Percentiles rank a stretch among this genome's conserved stretches.
These are phyloP conservation scores for Gerosis bhagava DNA, from an alignment of 2,888 invertebrate species.

Conservation along the genomic window DNA sequence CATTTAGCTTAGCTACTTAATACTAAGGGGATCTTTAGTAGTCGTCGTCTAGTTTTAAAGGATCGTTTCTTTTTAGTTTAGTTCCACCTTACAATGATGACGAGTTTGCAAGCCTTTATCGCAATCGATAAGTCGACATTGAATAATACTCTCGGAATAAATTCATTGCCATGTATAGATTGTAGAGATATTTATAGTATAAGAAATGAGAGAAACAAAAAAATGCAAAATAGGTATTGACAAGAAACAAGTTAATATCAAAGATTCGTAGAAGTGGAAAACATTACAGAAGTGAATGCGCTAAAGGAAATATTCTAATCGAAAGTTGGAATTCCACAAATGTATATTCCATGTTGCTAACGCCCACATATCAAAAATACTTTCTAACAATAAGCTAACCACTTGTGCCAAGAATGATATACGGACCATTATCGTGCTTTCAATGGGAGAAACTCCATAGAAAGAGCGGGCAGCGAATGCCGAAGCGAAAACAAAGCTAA, in stretches of 20 bases:
- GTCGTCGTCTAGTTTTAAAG: too few relatives aligned
- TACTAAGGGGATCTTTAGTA: too few relatives aligned
- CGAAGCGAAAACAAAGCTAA: constrained; percentile 52
- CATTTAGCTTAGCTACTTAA: too few relatives aligned
- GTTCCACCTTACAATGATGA: constrained; percentile 11
- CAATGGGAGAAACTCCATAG: constrained; percentile 44
- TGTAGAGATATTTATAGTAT: background rate
- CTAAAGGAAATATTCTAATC: background rate
- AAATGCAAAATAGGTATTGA: background rate
- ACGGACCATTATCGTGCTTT: constrained; percentile 44
- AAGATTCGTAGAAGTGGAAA: background rate
- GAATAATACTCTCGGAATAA: constrained; percentile 13
- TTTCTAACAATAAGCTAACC: constrained; percentile 55
- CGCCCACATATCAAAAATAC: constrained; percentile 46
- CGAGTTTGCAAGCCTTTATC: constrained; percentile 10
- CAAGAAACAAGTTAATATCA: background rate
- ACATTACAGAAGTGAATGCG: background rate
- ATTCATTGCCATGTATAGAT: constrained; percentile 1
- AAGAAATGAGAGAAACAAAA: too few relatives aligned
- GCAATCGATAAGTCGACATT: constrained; percentile 9
- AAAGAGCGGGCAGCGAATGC: constrained; percentile 40
- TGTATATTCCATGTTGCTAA: constrained; percentile 41
- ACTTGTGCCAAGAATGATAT: constrained; percentile 44
- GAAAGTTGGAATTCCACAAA: constrained; percentile 22
- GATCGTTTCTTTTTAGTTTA: too few relatives aligned